These are phyloP conservation scores for Agraylea sexmaculata DNA, from an alignment of 1,140 invertebrate genomes.

Conservation along the genomic window DNA sequence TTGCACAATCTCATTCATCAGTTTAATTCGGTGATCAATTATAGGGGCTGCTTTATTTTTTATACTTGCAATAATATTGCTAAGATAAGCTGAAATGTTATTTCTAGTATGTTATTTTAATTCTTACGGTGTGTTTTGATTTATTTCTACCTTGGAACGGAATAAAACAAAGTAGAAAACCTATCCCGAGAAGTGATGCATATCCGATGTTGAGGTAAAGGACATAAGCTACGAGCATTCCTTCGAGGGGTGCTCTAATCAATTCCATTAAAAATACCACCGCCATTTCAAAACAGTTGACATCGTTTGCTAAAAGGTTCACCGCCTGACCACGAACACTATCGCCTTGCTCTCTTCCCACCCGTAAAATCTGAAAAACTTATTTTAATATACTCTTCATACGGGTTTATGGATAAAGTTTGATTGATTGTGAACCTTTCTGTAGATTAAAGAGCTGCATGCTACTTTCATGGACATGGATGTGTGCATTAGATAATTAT, in stretches of 20 bases:
- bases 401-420: not conserved
- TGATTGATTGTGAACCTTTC: conserved; percentile 48
- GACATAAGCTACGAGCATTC: conserved; percentile 60
- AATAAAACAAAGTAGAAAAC: conserved; percentile 65
- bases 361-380: conserved; percentile 18
- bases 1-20: conserved; percentile 76
- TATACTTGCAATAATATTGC: conserved; percentile 51
- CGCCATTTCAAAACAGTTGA: conserved; percentile 56
- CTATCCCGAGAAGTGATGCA: conserved; percentile 63
- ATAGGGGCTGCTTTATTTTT: conserved; percentile 38
- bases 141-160: conserved; percentile 60
- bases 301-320: conserved; percentile 79
- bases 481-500: conserved; percentile 58
- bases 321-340: conserved; percentile 76
- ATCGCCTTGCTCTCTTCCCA: conserved; percentile 55
- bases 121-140: not conserved
- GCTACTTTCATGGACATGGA: conserved; percentile 66
- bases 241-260: conserved; percentile 65
- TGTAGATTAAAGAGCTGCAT: conserved; percentile 70
- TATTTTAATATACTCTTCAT: conserved; percentile 1
- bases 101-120: conserved; percentile 4
- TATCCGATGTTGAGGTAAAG: conserved; percentile 63
- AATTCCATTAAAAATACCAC: conserved; percentile 55
- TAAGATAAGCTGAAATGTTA: conserved; percentile 46
- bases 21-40: conserved; percentile 70